Evolutionary conservation across 1,140 invertebrate genomes (phyloP).

Genomic region (Ceratosolen solmsi): DNA sequence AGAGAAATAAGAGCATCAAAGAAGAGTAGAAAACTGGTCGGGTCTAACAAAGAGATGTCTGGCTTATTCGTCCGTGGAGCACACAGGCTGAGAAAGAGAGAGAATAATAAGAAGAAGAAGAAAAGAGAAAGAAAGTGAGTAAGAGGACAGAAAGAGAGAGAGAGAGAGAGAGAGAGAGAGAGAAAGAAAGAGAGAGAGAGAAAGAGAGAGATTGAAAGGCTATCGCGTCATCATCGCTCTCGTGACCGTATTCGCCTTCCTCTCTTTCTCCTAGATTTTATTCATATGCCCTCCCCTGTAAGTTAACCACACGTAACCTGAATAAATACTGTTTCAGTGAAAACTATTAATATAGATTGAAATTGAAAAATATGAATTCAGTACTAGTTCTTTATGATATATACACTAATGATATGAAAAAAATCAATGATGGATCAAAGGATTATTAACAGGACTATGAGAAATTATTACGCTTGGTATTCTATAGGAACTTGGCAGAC

Average conservation of each 20-base stretch:
- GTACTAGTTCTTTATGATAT: neutral
- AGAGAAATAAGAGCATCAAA: conserved; percentile 40
- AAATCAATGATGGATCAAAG: no score
- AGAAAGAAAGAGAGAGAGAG: neutral
- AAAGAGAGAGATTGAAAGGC: conserved; percentile 46
- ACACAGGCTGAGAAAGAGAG: neutral
- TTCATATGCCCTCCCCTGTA: conserved; percentile 31
- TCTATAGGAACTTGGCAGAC: neutral
- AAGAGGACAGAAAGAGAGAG: no score
- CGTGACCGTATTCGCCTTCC: no score
- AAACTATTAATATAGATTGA: neutral
- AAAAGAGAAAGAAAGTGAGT: conserved; percentile 47
- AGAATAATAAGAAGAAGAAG: no score
- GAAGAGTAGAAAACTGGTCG: conserved; percentile 65
- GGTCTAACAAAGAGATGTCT: conserved; percentile 71
- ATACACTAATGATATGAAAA: no score
- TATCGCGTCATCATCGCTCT: conserved; percentile 50
- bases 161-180: conserved; percentile 17
- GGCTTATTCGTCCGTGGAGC: conserved; percentile 21
- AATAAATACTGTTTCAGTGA: neutral
- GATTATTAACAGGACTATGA: no score
- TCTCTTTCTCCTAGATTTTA: conserved; percentile 55
- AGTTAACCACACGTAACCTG: neutral
- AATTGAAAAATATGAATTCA: neutral
- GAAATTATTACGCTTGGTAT: no score